A percentile compares a stretch with the other conserved stretches of the same genome.
These are phyloP conservation scores for Linyphia triangularis DNA, from an alignment of 2,888 invertebrate species.

Conservation along the genomic window DNA sequence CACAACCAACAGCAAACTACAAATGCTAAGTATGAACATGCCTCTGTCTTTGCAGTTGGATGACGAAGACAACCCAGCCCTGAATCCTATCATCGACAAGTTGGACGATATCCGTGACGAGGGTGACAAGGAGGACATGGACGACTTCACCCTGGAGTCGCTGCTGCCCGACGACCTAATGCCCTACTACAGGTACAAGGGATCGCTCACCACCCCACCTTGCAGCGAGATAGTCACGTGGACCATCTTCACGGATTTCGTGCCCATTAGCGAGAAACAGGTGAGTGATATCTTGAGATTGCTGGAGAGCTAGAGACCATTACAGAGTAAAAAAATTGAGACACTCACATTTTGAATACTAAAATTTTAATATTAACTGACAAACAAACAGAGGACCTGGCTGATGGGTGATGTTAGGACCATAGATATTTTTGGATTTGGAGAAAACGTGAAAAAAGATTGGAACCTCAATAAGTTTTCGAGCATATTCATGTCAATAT, in stretches of 20 bases:
- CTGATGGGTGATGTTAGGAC: no score
- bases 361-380: no score
- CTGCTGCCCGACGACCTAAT: constrained; percentile 67
- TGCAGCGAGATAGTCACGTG: constrained; percentile 72
- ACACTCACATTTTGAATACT: no score
- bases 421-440: no score
- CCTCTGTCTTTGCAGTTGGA: constrained; percentile 30
- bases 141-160: constrained; percentile 54
- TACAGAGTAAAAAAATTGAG: no score
- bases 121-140: constrained; percentile 40
- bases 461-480: no score
- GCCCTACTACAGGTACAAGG: constrained; percentile 74
- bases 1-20: no score
- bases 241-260: constrained; percentile 69
- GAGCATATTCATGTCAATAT: no score
- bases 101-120: constrained; percentile 59
- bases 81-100: constrained; percentile 70
- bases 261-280: constrained; percentile 69
- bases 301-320: no score
- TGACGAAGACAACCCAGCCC: constrained; percentile 61
- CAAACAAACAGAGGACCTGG: no score
- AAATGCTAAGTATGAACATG: not conserved
- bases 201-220: constrained; percentile 73
- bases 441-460: no score
- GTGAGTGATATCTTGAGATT: not conserved